phyloP scores from a whole-genome alignment of 2,113 vertebrate genomes.

The Crotalus tigris region DNA sequence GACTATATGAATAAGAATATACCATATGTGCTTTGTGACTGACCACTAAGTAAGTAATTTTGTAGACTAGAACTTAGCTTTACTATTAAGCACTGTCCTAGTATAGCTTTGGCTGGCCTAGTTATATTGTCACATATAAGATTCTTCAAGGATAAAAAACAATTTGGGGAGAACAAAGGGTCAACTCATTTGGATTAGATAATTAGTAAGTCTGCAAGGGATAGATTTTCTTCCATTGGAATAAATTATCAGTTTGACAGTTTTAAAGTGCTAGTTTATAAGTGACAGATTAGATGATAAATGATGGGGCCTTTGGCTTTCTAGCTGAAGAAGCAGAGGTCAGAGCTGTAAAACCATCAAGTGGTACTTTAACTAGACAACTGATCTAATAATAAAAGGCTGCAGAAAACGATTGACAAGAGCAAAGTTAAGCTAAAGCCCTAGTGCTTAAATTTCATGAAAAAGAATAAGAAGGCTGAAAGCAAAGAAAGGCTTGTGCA shows the following conservation, averaged over 20 bases:
- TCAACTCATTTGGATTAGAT: neutral
- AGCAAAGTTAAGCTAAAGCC: neutral
- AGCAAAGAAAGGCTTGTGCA: neutral
- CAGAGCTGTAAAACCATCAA: neutral
- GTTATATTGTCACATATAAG: neutral
- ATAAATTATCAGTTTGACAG: neutral
- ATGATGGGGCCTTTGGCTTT: neutral
- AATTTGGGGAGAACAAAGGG: neutral
- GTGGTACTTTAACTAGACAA: neutral
- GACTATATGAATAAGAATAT: neutral
- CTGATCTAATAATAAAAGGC: neutral
- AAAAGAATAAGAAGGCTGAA: neutral
- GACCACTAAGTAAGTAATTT: neutral
- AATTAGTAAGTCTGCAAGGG: neutral
- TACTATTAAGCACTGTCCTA: neutral
- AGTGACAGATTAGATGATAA: neutral
- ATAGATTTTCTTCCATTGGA: neutral
- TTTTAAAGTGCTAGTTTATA: neutral
- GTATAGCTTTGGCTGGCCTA: neutral
- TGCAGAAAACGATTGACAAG: neutral
- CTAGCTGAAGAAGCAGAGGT: neutral
- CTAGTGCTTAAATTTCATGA: neutral
- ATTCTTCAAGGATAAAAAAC: neutral
- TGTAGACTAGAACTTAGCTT: neutral
- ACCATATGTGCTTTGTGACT: neutral